Percentiles rank a stretch among this genome's conserved stretches.
Evolutionary conservation across 37 sponge, comb jelly and placozoan genomes (phyloP).

Genomic region (Hormiphora californensis): DNA sequence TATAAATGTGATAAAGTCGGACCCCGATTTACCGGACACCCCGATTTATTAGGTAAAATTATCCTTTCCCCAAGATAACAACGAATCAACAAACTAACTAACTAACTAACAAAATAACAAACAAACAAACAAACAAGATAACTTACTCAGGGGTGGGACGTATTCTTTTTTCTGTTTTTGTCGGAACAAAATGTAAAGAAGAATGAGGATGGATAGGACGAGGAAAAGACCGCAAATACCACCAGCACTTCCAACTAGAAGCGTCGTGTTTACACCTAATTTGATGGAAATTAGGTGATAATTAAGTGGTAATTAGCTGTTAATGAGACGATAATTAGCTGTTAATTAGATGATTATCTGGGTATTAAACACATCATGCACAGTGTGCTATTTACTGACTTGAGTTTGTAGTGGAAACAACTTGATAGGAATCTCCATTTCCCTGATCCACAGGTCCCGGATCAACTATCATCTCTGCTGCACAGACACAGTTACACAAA

Average conservation of each 20-base stretch:
- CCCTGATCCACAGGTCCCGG: neutral
- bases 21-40: neutral
- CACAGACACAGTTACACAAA: neutral
- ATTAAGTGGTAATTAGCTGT: neutral
- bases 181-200: neutral
- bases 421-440: neutral
- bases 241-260: neutral
- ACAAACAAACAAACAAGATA: too few relatives aligned
- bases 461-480: neutral
- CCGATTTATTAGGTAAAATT: neutral
- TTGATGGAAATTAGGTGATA: neutral
- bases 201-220: neutral
- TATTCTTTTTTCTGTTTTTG: constrained; percentile 24
- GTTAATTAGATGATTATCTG: neutral
- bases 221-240: neutral
- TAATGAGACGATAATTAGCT: neutral
- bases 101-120: too few relatives aligned
- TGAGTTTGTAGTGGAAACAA: neutral
- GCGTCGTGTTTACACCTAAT: neutral
- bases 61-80: neutral
- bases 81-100: too few relatives aligned
- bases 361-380: neutral
- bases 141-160: constrained; percentile 3
- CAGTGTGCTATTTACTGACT: neutral
- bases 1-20: too few relatives aligned